Percentiles rank a stretch among this genome's conserved stretches.
These are phyloP conservation scores for Micromys minutus DNA, from an alignment of 2,113 vertebrate species.

Conservation along the genomic window DNA sequence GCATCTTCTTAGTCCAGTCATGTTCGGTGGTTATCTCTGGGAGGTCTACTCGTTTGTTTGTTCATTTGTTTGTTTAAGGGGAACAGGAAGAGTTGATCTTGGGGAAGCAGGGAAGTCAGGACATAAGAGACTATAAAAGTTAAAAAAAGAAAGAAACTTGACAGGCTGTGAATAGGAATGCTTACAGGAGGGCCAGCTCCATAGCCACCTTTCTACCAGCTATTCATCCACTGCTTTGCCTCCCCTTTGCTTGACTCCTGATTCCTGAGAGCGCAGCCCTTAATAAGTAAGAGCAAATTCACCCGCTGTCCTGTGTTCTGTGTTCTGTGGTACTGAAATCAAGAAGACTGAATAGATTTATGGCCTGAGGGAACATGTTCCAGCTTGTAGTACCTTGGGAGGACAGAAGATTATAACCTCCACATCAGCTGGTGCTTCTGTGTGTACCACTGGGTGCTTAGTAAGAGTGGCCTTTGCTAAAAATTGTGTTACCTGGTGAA, in stretches of 20 bases:
- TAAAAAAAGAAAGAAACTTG: not conserved
- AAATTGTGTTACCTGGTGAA: not conserved
- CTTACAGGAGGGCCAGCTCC: not conserved
- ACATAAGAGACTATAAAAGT: not conserved
- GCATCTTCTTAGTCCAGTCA: not conserved
- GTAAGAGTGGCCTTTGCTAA: not conserved
- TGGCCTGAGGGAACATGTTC: not conserved
- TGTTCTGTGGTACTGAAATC: not conserved
- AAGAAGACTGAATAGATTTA: not conserved
- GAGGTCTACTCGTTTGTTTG: not conserved
- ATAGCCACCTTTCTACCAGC: not conserved
- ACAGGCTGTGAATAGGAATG: not conserved
- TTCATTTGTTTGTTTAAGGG: not conserved
- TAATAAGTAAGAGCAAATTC: not conserved
- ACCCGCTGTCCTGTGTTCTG: not conserved
- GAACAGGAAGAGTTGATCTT: too few relatives aligned
- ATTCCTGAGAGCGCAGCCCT: not conserved
- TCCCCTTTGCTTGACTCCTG: not conserved
- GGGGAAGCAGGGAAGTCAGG: too few relatives aligned
- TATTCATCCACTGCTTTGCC: not conserved
- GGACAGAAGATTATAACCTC: not conserved
- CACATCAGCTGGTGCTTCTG: not conserved
- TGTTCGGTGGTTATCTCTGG: not conserved
- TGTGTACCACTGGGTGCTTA: not conserved
- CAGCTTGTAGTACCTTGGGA: not conserved